Evolutionary conservation across 2,888 invertebrate genomes (phyloP), one percentile per base, ranked within the genome.

Genomic region (Luperina nickerlii): DNA sequence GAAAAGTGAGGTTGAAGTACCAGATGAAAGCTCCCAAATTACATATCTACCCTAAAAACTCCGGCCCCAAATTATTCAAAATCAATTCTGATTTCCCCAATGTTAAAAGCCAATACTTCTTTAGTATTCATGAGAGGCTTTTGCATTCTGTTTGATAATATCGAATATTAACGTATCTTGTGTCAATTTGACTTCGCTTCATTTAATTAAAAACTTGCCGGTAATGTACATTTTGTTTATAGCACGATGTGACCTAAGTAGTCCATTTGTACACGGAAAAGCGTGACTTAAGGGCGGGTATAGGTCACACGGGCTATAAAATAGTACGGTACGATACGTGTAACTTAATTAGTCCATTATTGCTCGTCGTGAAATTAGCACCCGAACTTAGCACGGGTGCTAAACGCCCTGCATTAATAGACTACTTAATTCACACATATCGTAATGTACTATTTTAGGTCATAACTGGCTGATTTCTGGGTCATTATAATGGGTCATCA

Each of bases 181-280:
- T 63, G 66, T 70, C 60, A 84, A 74, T 63, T 70, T 81, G 48
- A 66, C 66, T 63, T 75, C 18, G 32, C 38, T 62, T 73, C 54
- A 69, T 80, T 69, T 57, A 72, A 79, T 79, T 71, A 70, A 78
- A 68, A 83, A 60, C 69, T 57, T 80, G 62, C 32, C 32, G 27
- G 38, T 66, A 45, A 45, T 51, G 42, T 45, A n/a, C 42, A n/a
- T 48, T 57, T 27, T 32, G 9, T 65, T 13, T 48, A 13, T 13
- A 48, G 48, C 4, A 48, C 48, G 0, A 13, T 48, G 48, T 48
- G 48, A 48, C 48, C 48, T 48, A 48, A 13, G 48, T 13, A 48
- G 13, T 48, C 48, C 48, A 48, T 48, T 4, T 48, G 13, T 48
- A 48, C 13, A 48, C 11, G 48, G 48, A 45, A 45, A 45, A 45